phyloP scores from a whole-genome alignment of 2,113 vertebrate species.

The Acinonyx jubatus region DNA sequence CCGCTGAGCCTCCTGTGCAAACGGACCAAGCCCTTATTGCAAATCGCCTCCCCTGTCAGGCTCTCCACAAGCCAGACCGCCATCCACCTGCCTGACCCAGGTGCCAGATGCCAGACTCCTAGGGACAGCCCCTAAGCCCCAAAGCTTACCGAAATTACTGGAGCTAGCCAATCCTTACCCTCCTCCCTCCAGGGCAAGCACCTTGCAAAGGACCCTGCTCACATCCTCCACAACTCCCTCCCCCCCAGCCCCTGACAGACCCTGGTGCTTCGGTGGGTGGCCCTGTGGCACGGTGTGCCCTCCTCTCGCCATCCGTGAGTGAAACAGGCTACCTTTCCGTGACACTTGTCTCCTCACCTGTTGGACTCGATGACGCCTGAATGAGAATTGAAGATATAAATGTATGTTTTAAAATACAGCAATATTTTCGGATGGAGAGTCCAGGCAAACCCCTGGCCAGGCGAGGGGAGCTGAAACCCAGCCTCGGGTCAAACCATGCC shows the following conservation, averaged over 20 bases:
- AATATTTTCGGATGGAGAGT: rapidly evolving
- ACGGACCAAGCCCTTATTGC: background rate
- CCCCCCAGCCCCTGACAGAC: background rate
- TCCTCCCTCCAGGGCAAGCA: background rate
- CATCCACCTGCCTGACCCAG: rapidly evolving
- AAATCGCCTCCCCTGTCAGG: rapidly evolving
- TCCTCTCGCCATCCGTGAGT: background rate
- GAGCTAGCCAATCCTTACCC: background rate
- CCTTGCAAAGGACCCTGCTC: background rate
- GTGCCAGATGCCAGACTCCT: background rate
- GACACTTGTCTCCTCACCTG: background rate
- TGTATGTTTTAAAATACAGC: background rate
- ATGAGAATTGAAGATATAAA: background rate
- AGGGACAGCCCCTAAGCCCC: rapidly evolving
- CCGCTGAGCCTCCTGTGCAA: background rate
- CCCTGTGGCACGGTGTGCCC: rapidly evolving
- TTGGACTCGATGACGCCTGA: background rate
- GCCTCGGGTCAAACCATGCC: background rate
- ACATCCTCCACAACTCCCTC: rapidly evolving
- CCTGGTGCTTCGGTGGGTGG: rapidly evolving
- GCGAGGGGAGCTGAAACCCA: background rate
- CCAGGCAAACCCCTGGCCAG: background rate
- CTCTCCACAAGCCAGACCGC: background rate
- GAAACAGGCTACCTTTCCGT: background rate
- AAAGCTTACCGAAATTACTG: background rate